Evolutionary conservation across 2,888 invertebrate species (phyloP), one percentile per base, ranked within the genome.

Genomic region (Scaptomyza cyrtandrae): DNA sequence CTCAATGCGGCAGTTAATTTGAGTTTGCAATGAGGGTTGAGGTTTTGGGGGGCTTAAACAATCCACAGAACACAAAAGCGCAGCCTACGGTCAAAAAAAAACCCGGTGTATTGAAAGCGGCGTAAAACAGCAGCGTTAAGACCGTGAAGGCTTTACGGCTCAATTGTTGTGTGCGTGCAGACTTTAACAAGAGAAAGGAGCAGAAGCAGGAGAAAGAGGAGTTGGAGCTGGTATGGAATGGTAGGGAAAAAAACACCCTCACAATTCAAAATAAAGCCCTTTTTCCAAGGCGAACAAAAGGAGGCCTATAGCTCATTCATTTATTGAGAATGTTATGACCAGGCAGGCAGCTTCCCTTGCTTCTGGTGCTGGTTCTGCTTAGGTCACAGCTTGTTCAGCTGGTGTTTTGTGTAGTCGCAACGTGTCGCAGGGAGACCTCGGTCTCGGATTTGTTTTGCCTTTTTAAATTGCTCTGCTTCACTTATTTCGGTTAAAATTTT

Each of bases 381-480:
- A 54, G 75, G 68, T 78, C 65, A 69, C 80, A 58, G 77, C 82
- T 65, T 72, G 75, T 81, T 67, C 71, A 43, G 72, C 88, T 86
- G 86, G 88, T 84, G 83, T 87, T 87, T 87, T 70, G 79, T 83
- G 86, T 82, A 79, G 82, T 77, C 75, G 37, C 45, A 77, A 71
- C 80, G 86, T 86, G 81, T 86, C 70, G 65, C 80, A 10, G 37
- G n/a, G 37, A 37, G 37, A 4, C 24, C 24, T 24, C 24, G n/a
- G 6, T 46, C 37, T 60, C 71, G 82, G 85, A 86, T 86, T 88
- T 85, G 80, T 82, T 86, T 76, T 78, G 83, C 78, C 81, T 78
- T 84, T 79, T 78, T 92, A 92, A 92, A 92, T 92, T 91, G 90
- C 91, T 92, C 89, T 86, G 89, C 89, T 90, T 92, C 90, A 92